These are phyloP conservation scores for Helicoverpa armigera DNA, from an alignment of 1,140 invertebrate genomes.

Conservation along the genomic window DNA sequence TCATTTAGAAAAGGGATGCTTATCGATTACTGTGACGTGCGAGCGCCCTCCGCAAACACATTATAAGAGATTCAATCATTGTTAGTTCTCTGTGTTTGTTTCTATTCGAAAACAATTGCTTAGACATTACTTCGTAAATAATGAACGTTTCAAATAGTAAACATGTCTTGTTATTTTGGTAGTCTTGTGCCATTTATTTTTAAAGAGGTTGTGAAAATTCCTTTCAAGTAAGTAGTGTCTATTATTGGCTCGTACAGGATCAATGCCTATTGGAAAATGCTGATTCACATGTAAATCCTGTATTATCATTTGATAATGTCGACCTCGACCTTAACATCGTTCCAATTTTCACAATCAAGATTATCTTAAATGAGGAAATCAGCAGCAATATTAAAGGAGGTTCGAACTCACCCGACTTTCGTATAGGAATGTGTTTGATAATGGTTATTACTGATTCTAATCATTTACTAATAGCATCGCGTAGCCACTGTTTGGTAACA, in stretches of 20 bases:
- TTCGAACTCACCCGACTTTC: background rate
- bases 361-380: slow-evolving; percentile 13
- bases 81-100: background rate
- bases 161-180: no score
- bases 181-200: no score
- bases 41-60: slow-evolving; percentile 2
- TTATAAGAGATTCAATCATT: slow-evolving; percentile 12
- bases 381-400: background rate
- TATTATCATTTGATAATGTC: background rate
- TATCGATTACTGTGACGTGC: slow-evolving; percentile 29
- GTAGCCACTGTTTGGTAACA: background rate
- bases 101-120: background rate
- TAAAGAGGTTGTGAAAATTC: background rate
- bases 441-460: slow-evolving; percentile 8
- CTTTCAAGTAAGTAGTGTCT: background rate
- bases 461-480: slow-evolving; percentile 11
- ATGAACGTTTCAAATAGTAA: no score
- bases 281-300: background rate
- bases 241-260: background rate
- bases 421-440: slow-evolving; percentile 3
- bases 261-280: background rate
- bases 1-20: slow-evolving; percentile 25
- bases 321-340: background rate
- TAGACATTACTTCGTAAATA: no score
- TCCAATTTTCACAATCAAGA: background rate